A percentile compares a stretch with the other conserved stretches of the same genome.
Evolutionary conservation across 1,140 invertebrate species (phyloP).

Genomic region (Drosophila kanapiae): DNA sequence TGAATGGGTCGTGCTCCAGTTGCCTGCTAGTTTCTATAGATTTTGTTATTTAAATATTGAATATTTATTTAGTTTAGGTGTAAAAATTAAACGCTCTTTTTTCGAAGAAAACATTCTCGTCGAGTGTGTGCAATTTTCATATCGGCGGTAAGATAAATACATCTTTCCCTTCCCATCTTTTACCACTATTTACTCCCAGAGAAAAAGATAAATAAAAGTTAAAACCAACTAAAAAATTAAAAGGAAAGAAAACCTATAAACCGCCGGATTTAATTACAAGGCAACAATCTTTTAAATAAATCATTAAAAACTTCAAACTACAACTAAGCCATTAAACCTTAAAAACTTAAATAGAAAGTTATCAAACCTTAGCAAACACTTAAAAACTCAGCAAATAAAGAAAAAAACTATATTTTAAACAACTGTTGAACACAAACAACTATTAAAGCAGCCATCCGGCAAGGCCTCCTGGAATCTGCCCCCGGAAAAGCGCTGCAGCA

Average conservation of each 20-base stretch:
- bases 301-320: neutral
- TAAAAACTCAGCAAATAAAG: conserved; percentile 8
- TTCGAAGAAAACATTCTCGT: neutral
- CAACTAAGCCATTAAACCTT: neutral
- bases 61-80: conserved; percentile 25
- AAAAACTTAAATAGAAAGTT: neutral
- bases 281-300: neutral
- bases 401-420: neutral
- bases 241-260: neutral
- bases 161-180: too few species aligned
- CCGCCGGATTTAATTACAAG: neutral
- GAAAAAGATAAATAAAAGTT: neutral
- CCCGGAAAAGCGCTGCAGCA: conserved; percentile 18
- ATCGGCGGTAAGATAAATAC: neutral
- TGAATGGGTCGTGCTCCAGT: conserved; percentile 38
- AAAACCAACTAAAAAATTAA: neutral
- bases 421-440: conserved; percentile 23
- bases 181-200: neutral
- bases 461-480: conserved; percentile 8
- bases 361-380: neutral
- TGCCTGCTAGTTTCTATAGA: conserved; percentile 30
- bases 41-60: conserved; percentile 23
- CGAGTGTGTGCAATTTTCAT: neutral
- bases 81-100: neutral
- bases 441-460: conserved; percentile 18